Evolutionary conservation across 2,797 vertebrate genomes (phyloP).

Genomic region (Phalloptychus januarius): DNA sequence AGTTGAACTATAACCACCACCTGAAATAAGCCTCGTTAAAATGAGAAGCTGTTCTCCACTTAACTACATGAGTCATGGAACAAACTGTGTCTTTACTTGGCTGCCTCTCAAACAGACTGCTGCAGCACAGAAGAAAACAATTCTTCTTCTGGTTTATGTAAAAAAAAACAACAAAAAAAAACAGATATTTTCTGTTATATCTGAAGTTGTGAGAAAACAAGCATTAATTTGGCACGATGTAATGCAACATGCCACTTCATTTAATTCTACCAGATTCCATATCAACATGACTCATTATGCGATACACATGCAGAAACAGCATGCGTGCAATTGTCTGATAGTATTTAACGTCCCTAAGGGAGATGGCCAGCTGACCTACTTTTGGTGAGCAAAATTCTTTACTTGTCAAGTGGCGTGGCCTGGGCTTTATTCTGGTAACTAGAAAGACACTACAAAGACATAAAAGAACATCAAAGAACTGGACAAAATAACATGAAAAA

Average conservation of each 20-base stretch:
- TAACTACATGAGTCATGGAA: constrained; percentile 63
- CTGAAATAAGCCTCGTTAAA: constrained; percentile 29
- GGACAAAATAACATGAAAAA: constrained; percentile 12
- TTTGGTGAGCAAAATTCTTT: constrained; percentile 73
- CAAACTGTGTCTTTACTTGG: constrained; percentile 50
- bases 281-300: constrained; percentile 57
- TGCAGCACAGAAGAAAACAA: constrained; percentile 31
- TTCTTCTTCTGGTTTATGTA: constrained; percentile 12
- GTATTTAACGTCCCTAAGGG: constrained; percentile 75
- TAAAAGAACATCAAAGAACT: constrained; percentile 37
- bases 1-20: constrained; percentile 24
- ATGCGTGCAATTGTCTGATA: constrained; percentile 59
- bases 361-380: constrained; percentile 82
- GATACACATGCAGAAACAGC: constrained; percentile 66
- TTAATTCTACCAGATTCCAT: constrained; percentile 26
- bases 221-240: constrained; percentile 2
- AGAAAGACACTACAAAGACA: constrained; percentile 36
- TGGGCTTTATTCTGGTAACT: constrained; percentile 51
- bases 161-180: constrained; percentile 5
- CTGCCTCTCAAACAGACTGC: constrained; percentile 32
- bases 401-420: constrained; percentile 62
- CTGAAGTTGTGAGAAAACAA: not conserved
- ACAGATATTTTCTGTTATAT: not conserved
- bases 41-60: constrained; percentile 20
- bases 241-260: constrained; percentile 8